These are phyloP conservation scores for Hyphantria cunea DNA, from an alignment of 1,140 invertebrate species.

Conservation along the genomic window DNA sequence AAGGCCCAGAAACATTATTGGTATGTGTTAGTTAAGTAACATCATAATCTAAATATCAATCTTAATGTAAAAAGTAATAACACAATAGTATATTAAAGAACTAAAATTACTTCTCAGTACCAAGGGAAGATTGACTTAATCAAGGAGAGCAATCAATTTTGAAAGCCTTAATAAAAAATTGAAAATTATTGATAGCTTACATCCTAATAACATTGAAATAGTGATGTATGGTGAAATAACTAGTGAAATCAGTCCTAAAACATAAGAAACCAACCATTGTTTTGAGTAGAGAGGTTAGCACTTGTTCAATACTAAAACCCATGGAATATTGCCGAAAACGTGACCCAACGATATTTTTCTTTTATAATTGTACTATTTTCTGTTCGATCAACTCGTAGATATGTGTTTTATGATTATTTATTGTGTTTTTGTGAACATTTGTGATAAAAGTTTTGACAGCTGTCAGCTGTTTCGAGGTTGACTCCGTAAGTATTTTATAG, in stretches of 20 bases:
- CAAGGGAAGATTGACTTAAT: no score
- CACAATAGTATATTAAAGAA: no score
- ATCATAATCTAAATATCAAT: no score
- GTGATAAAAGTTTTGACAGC: conserved; percentile 76
- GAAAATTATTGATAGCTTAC: no score
- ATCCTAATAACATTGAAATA: background rate
- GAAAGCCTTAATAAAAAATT: no score
- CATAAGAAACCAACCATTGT: conserved; percentile 13
- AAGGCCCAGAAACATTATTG: no score
- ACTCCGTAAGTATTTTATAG: conserved; percentile 42
- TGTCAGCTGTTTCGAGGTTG: conserved; percentile 61
- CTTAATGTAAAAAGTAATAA: no score
- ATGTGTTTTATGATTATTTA: conserved; percentile 48
- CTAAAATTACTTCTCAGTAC: no score
- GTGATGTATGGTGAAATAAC: conserved; percentile 4
- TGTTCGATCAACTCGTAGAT: conserved; percentile 34
- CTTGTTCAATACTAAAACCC: conserved; percentile 30
- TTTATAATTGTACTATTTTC: conserved; percentile 41
- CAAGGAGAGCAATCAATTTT: no score
- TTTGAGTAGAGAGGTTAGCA: conserved; percentile 61
- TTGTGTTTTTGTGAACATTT: conserved; percentile 75
- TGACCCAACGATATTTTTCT: conserved; percentile 45
- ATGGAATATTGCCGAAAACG: conserved; percentile 73
- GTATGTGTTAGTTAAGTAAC: no score
- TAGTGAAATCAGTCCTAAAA: conserved; percentile 4